Evolutionary conservation across 2,888 invertebrate species (phyloP), one percentile per base, ranked within the genome.

Genomic region (Chironomus riparius): DNA sequence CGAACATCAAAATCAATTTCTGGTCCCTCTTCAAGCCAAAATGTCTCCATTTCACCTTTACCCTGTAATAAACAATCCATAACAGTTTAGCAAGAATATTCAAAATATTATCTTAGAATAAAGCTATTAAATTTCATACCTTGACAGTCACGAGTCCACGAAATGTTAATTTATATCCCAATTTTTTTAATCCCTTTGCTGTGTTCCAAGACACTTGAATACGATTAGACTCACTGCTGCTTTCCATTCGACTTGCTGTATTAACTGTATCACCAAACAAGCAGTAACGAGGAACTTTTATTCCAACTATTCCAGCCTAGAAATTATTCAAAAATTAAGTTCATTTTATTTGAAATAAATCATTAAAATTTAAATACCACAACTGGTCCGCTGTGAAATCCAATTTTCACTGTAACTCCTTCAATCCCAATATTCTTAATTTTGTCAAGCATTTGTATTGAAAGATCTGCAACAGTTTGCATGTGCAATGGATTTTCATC

Each of bases 211-310:
- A 93, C 79, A 95, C 87, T 80, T 95, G 94, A 18, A 95, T 88
- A 81, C 86, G 88, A 77, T 90, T 91, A 0, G 90, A 87, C 87
- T 91, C 82, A 48, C 84, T 82, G 71, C 87, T 85, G 18, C 88
- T 88, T 82, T 95, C 95, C 94, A 95, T 95, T 77, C 95, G 87
- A 2, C 95, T 93, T 1, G 95, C 95, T 0, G 94, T 95, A 82
- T 96, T 96, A 18, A 96, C 93, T 0, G 95, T 93, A 82, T 95
- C 95, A 0, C 95, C 95, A 78, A 95, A 95, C 70, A 96, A 89
- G 80, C 95, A 95, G 82, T 94, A 95, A 0, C 94, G 87, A 0
- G 94, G 94, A 73, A 93, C 89, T 80, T 93, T 92, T 56, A 91
- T 85, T 0, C 95, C 95, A 0, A 95, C 91, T 22, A 95, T 92